Evolutionary conservation across 2,797 vertebrate genomes (phyloP), one percentile per base, ranked within the genome.

Genomic region (Trachurus trachurus): DNA sequence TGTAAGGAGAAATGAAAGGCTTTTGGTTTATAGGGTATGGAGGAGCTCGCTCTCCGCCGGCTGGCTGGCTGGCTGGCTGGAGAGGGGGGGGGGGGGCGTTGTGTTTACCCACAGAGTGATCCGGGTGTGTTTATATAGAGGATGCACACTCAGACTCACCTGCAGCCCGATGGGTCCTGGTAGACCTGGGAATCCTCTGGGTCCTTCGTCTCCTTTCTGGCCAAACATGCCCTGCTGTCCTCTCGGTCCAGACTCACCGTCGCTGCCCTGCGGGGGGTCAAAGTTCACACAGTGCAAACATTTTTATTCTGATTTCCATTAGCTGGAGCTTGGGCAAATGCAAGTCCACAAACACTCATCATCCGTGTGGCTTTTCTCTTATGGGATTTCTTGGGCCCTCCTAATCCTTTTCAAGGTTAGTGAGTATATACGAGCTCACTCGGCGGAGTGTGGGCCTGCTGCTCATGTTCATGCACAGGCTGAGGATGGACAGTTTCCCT

Each of bases 141-240:
- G 53, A 53, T 34, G 19, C 56, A 60, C n/a, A 65, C 53, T 61
- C 40, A 11, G 68, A 68, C 80, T 79, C 85, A 98, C 98, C 96
- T 99, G 98, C 31, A 99, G 95, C 79, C 98, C 98, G 31, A 99
- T 94, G 54, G 98, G 98, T 78, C 98, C 98, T 6, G 97, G 98
- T 11, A 98, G 96, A 60, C 98, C 98, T 0, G 98, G 98, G 89
- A 99, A 99, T 47, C 98, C 98, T 92, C 98, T 95, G 59, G 98
- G 87, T 39, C 98, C 98, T 92, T 99, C 98, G 19, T 99, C 98
- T 83, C 98, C 98, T 91, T 99, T 99, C 77, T 99, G 98, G 62
- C 98, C 98, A 86, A 99, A 99, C 98, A 99, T 99, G 2, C 98
- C 98, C 93, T 99, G 98, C 85, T 99, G 98, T 90, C 98, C 98